Evolutionary conservation across 2,797 vertebrate genomes (phyloP).

Genomic region (Myiotriccus ornatus): DNA sequence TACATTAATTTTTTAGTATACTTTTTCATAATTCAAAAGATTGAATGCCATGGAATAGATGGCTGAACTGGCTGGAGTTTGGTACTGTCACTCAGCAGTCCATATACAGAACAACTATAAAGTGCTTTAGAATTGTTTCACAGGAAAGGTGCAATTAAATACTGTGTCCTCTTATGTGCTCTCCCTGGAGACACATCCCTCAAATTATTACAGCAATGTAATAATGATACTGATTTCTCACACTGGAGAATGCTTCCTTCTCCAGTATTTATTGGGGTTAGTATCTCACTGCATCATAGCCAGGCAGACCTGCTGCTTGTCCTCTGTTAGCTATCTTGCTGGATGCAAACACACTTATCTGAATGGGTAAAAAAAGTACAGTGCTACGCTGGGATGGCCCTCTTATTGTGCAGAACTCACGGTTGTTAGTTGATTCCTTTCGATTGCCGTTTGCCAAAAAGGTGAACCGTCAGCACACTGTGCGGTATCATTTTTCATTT

Average conservation of each 20-base stretch:
- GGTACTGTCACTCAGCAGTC: background rate
- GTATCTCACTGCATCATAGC: background rate
- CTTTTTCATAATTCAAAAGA: background rate
- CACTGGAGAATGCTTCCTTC: background rate
- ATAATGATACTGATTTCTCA: background rate
- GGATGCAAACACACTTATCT: background rate
- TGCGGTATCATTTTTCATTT: background rate
- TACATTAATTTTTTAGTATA: background rate
- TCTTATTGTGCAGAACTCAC: background rate
- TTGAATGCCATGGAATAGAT: too few species aligned
- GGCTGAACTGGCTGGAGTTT: background rate
- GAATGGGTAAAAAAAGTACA: background rate
- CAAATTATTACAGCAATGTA: background rate
- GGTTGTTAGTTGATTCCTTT: background rate
- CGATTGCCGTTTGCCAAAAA: background rate
- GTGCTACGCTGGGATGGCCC: background rate
- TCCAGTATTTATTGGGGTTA: background rate
- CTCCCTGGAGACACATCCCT: background rate
- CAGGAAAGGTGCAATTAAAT: slow-evolving; percentile 15
- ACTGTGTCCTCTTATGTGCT: background rate
- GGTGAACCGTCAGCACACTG: background rate
- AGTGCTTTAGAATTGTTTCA: slow-evolving; percentile 7
- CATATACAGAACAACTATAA: background rate
- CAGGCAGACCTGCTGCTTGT: background rate
- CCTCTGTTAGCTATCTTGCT: background rate